phyloP scores from a whole-genome alignment of 1,140 invertebrate species.

The Platyscapa corneri region DNA sequence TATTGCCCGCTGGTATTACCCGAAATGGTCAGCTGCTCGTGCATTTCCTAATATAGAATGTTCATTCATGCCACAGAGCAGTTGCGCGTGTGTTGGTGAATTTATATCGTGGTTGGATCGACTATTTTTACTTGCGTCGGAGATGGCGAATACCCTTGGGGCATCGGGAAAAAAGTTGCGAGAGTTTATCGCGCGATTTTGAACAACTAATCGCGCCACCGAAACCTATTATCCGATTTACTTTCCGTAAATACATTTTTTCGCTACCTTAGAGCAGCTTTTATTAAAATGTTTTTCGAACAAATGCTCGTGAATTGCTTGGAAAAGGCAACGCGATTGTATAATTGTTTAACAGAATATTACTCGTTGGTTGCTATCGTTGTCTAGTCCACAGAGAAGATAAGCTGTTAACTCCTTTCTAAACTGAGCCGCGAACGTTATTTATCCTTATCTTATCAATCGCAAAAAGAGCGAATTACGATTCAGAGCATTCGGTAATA shows the following conservation, averaged over 20 bases:
- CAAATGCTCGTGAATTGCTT: not conserved
- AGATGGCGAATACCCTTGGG: not conserved
- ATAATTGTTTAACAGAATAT: not conserved
- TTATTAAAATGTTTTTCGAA: not conserved
- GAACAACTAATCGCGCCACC: not conserved
- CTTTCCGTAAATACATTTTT: not conserved
- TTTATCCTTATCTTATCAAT: too few relatives aligned
- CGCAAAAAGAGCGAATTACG: too few relatives aligned
- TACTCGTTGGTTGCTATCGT: not conserved
- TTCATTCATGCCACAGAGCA: not conserved
- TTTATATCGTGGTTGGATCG: not conserved
- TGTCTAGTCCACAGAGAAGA: not conserved
- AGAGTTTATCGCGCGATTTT: not conserved
- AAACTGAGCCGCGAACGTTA: too few relatives aligned
- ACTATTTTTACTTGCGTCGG: constrained; percentile 23
- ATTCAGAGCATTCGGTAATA: too few relatives aligned
- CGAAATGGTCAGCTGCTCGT: not conserved
- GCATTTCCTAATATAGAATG: constrained; percentile 9
- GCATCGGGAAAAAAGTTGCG: not conserved
- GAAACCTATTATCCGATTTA: not conserved
- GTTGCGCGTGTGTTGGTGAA: not conserved
- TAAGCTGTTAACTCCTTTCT: too few relatives aligned
- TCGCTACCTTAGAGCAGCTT: not conserved
- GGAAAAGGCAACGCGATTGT: not conserved
- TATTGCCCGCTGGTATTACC: not conserved